A percentile compares a stretch with the other conserved stretches of the same genome.
These are phyloP conservation scores for Lasaia peninsularis DNA, from an alignment of 1,140 invertebrate species.

Conservation along the genomic window DNA sequence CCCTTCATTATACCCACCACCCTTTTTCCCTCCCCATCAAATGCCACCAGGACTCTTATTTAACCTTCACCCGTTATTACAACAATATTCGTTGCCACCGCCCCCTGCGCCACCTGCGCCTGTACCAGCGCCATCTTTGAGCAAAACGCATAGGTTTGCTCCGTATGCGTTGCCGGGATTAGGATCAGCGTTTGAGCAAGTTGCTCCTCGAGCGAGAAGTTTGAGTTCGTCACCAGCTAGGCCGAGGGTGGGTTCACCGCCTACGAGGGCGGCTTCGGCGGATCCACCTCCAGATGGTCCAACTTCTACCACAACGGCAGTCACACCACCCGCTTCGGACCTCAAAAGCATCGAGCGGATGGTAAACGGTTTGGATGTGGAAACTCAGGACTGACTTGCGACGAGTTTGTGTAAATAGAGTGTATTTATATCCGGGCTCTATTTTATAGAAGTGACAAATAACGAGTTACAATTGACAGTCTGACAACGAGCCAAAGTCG, in stretches of 20 bases:
- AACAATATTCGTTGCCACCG: constrained; percentile 80
- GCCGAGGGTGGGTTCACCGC: constrained; percentile 79
- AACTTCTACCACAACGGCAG: constrained; percentile 44
- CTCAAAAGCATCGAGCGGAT: constrained; percentile 97
- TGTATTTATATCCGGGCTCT: constrained; percentile 54
- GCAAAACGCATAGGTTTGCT: constrained; percentile 89
- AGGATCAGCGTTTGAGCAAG: constrained; percentile 90
- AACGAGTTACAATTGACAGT: too few relatives aligned
- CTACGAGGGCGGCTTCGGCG: constrained; percentile 73
- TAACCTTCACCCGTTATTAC: constrained; percentile 83
- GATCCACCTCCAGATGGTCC: constrained; percentile 74
- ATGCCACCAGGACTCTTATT: constrained; percentile 85
- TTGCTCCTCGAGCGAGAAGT: constrained; percentile 84
- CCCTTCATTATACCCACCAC: constrained; percentile 88
- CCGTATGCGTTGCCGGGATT: constrained; percentile 88
- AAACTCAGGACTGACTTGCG: constrained; percentile 74
- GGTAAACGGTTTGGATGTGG: constrained; percentile 94
- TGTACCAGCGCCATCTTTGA: constrained; percentile 53
- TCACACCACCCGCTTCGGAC: constrained; percentile 81
- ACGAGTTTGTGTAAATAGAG: constrained; percentile 57
- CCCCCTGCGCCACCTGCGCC: constrained; percentile 68
- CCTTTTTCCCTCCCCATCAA: constrained; percentile 83
- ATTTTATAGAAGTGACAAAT: too few relatives aligned
- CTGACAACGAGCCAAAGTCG: too few relatives aligned
- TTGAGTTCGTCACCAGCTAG: constrained; percentile 83